Conservation (phyloP, 2,113 vertebrate genomes). For the Athene noctua region DNA sequence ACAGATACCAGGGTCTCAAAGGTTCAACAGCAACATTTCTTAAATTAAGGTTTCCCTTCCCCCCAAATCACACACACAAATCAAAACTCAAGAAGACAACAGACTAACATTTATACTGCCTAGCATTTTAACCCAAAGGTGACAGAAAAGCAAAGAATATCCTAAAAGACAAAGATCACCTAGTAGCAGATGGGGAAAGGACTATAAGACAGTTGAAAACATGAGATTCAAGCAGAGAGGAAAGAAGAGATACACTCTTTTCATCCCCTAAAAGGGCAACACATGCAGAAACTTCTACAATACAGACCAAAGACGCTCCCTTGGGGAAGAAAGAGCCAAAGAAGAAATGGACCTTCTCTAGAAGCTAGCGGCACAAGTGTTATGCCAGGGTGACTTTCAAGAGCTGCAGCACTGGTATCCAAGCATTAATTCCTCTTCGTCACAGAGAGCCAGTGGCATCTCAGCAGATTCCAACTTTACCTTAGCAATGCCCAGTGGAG, state of each 20-base stretch:
- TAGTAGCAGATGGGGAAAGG: not conserved
- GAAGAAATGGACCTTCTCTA: not conserved
- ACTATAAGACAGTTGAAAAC: not conserved
- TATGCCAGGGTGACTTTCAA: not conserved
- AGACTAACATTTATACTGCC: not conserved
- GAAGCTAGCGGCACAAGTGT: not conserved
- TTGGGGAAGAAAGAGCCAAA: not conserved
- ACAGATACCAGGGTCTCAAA: not conserved
- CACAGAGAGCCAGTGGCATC: not conserved
- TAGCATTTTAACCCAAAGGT: not conserved
- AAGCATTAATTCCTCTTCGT: conserved; percentile 9
- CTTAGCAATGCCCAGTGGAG: conserved; percentile 42
- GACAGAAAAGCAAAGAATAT: not conserved
- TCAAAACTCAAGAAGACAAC: not conserved
- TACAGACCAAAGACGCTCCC: not conserved
- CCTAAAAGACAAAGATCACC: not conserved
- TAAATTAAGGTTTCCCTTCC: not conserved
- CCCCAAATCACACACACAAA: not conserved
- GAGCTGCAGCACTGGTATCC: not conserved
- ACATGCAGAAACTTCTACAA: not conserved
- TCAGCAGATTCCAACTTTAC: conserved; percentile 7
- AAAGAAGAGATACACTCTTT: not conserved
- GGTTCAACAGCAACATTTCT: not conserved
- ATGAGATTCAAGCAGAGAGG: not conserved
- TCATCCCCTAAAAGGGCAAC: not conserved